phyloP scores from a whole-genome alignment of 2,888 invertebrate genomes.

The Hedya salicella region DNA sequence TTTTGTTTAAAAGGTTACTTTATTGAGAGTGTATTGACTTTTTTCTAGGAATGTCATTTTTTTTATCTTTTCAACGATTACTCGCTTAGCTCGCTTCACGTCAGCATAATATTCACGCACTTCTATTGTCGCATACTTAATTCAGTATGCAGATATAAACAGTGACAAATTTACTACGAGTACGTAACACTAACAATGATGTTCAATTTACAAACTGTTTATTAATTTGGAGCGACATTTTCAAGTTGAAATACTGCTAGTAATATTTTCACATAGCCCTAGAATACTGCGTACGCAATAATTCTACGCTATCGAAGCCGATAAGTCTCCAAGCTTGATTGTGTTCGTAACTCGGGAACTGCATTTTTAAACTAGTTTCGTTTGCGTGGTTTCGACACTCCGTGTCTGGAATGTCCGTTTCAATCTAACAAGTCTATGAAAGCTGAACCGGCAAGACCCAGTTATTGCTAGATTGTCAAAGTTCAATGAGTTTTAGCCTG shows the following conservation, averaged over 20 bases:
- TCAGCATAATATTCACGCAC: too few relatives aligned
- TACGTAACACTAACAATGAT: too few relatives aligned
- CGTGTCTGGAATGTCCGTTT: conserved; percentile 29
- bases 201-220: too few relatives aligned
- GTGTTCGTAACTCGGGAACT: conserved; percentile 31
- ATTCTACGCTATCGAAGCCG: conserved; percentile 30
- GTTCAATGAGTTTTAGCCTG: background rate
- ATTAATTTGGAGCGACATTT: too few relatives aligned
- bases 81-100: too few relatives aligned
- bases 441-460: conserved; percentile 16
- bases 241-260: conserved; percentile 13
- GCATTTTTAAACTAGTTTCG: conserved; percentile 36
- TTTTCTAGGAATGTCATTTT: too few relatives aligned
- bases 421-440: conserved; percentile 18
- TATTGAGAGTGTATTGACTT: too few relatives aligned
- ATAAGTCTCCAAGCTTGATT: conserved; percentile 35
- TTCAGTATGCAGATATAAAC: too few relatives aligned
- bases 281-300: conserved; percentile 23
- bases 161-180: too few relatives aligned
- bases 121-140: too few relatives aligned
- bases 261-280: conserved; percentile 8
- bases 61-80: too few relatives aligned
- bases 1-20: too few relatives aligned
- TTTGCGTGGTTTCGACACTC: conserved; percentile 19
- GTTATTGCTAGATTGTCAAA: conserved; percentile 3